Evolutionary conservation across 2,888 invertebrate genomes (phyloP), one percentile per base, ranked within the genome.

Genomic region (Ormyrus thymus): DNA sequence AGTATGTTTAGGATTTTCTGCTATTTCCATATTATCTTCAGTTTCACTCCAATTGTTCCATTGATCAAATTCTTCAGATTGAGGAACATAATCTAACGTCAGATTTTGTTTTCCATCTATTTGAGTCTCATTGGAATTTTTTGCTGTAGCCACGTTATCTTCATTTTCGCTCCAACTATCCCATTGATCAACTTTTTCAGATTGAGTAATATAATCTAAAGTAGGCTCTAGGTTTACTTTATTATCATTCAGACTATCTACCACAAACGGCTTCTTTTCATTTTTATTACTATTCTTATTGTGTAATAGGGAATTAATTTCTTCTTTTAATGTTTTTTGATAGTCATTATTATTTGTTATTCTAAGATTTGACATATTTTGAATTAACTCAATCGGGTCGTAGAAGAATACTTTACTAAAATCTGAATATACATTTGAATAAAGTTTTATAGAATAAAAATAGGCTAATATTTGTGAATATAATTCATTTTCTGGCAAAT

Each of bases 381-480:
- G 56, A 70, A 89, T 88, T 72, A 89, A 83, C 65, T 84, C 82
- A 13, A 85, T 76, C 7, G 90, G 89, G 82, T 85, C 85, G 62
- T 86, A 86, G 7, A 77, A 83, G 79, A 86, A 86, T 48, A 84
- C 79, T 58, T 86, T 81, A 6, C 80, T 76, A n/a, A 64, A 81
- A 15, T 86, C 82, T 55, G 75, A 74, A 76, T 84, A 64, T 6
- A 85, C 75, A 59, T 82, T 86, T 77, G 85, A 82, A 15, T 79
- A 83, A 11, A 88, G 70, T 73, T 86, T 83, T 11, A 89, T 78
- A 6, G 86, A 84, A 80, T 85, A 89, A 68, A 86, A 89, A 81
- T 88, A 90, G 10, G 85, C 81, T 8, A 86, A 85, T 7, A 87
- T 83, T 80, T 89, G 87, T 71, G 81, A 71, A 68, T 85, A 85